Evolutionary conservation across 2,888 invertebrate genomes (phyloP).

Genomic region (Nesidiocoris tenuis): DNA sequence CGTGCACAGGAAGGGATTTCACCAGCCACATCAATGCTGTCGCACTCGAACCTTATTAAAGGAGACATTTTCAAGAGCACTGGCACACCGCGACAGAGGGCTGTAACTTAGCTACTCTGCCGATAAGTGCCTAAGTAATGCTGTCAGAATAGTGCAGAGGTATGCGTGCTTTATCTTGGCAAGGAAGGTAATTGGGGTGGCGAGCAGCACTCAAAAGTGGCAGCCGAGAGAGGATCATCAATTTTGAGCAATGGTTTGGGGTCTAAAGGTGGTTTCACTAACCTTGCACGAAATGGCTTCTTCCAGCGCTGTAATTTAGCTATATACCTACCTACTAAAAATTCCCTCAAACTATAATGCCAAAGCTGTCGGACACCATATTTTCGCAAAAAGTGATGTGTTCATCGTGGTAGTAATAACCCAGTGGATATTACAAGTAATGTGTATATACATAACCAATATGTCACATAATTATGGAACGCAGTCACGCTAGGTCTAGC

Average conservation of each 20-base stretch:
- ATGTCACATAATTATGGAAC: too few species aligned
- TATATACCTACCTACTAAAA: too few species aligned
- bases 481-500: too few species aligned
- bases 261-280: too few species aligned
- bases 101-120: background rate
- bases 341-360: too few species aligned
- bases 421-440: too few species aligned
- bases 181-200: slow-evolving; percentile 10
- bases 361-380: too few species aligned
- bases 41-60: slow-evolving; percentile 29
- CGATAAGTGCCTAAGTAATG: background rate
- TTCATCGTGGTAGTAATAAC: too few species aligned
- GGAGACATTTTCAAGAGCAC: slow-evolving; percentile 3
- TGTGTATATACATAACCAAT: too few species aligned
- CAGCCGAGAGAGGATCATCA: slow-evolving; percentile 17
- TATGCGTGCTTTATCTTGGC: slow-evolving; percentile 27
- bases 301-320: too few species aligned
- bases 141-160: background rate
- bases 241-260: slow-evolving; percentile 20
- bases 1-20: slow-evolving; percentile 11
- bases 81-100: background rate
- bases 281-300: too few species aligned
- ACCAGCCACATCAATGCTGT: slow-evolving; percentile 22
- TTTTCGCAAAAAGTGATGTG: too few species aligned
- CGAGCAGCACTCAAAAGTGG: background rate